Evolutionary conservation across 2,113 vertebrate genomes (phyloP), one percentile per base, ranked within the genome.

Genomic region (Capra hircus): DNA sequence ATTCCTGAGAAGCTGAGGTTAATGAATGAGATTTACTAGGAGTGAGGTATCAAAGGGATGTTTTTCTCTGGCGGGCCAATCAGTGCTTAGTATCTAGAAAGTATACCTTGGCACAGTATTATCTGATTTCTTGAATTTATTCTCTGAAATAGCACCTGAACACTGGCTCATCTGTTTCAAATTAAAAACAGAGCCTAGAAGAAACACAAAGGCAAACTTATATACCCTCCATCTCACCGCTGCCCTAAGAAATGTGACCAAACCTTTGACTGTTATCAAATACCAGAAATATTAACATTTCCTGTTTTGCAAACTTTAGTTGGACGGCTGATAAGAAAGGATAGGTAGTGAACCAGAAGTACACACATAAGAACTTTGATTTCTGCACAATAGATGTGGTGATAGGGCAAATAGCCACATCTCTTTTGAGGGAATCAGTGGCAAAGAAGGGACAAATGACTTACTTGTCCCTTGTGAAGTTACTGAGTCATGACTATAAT

Each of bases 61-160:
- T 90, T 96, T 92, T 97, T 96, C 94, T 97, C 95, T 92, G 64
- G 92, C 88, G 96, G 92, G 93, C 81, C 92, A 92, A 94, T 45
- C 0, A 45, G 97, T 97, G 77, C 95, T 97, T 95, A 97, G 82
- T 60, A 91, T 97, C 88, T 97, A 96, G 87, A 98, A 97, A 94
- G 92, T 87, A 90, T 91, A 96, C 88, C 93, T 97, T 98, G 90
- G 97, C 98, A 98, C 97, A 98, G 97, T 97, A 94, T 97, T 97
- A 96, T 95, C 95, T 94, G 85, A 96, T 97, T 97, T 98, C 94
- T 96, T 52, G 25, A 95, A 97, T 96, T 91, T 94, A 92, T 95
- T 97, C 90, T 98, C 94, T 95, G 94, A 98, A 98, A 96, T 97
- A 98, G 97, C 97, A 98, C 98, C 98, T 98, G 94, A 97, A 98